These are phyloP conservation scores for Anoplolepis gracilipes DNA, from an alignment of 1,140 invertebrate genomes.

Conservation along the genomic window DNA sequence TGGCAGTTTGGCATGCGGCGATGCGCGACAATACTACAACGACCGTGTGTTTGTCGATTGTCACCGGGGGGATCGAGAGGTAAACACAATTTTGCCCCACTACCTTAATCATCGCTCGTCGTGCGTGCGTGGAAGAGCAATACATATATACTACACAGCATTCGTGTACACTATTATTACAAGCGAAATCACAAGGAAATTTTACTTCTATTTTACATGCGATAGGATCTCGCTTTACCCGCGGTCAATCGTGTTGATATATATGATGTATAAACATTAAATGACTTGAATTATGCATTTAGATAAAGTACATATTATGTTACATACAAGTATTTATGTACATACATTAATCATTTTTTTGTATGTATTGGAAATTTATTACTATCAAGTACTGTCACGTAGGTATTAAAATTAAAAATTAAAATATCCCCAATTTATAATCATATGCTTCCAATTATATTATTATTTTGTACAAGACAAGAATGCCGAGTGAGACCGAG, in stretches of 20 bases:
- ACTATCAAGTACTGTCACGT: neutral
- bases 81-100: constrained; percentile 78
- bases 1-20: constrained; percentile 77
- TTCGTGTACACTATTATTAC: constrained; percentile 3
- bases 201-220: no score
- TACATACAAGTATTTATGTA: neutral
- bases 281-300: no score
- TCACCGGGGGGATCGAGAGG: constrained; percentile 77
- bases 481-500: no score
- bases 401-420: neutral
- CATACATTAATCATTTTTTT: neutral
- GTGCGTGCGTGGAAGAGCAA: constrained; percentile 29
- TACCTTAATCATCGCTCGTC: constrained; percentile 52
- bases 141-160: neutral
- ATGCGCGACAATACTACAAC: constrained; percentile 77
- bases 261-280: no score
- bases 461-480: no score
- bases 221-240: no score
- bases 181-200: neutral
- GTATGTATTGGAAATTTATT: constrained; percentile 5
- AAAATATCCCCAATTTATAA: neutral
- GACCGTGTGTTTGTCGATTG: constrained; percentile 78
- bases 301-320: no score
- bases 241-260: no score
- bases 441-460: neutral